These are phyloP conservation scores for Sweltsa coloradensis DNA, from an alignment of 1,140 invertebrate genomes.

Conservation along the genomic window DNA sequence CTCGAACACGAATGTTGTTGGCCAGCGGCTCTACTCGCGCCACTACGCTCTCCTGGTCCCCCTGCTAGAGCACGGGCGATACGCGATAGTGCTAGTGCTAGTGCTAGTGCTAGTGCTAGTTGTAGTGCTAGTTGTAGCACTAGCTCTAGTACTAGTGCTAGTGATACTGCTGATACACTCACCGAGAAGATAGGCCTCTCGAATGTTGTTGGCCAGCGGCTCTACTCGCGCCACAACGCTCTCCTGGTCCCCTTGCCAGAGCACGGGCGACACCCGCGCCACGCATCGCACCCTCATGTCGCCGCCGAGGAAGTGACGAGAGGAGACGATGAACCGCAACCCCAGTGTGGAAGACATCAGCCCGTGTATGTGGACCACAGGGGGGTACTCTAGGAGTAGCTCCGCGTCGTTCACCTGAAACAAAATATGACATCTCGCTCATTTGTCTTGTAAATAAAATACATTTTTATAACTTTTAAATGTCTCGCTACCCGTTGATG, in stretches of 20 bases:
- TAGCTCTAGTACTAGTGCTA: too few relatives aligned
- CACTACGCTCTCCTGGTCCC: slow-evolving; percentile 38
- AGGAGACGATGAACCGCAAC: slow-evolving; percentile 34
- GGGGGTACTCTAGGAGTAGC: slow-evolving; percentile 34
- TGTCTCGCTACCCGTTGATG: too few relatives aligned
- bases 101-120: too few relatives aligned
- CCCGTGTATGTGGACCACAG: slow-evolving; percentile 37
- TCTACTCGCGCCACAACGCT: slow-evolving; percentile 36
- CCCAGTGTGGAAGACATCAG: slow-evolving; percentile 39
- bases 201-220: slow-evolving; percentile 36
- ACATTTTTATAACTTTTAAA: too few relatives aligned
- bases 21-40: slow-evolving; percentile 36
- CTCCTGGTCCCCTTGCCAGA: slow-evolving; percentile 41
- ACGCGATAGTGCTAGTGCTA: too few relatives aligned
- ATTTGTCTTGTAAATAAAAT: too few relatives aligned
- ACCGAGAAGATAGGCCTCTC: slow-evolving; percentile 44
- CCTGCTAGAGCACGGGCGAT: slow-evolving; percentile 40
- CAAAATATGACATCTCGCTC: background rate
- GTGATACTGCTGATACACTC: too few relatives aligned
- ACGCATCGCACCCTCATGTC: slow-evolving; percentile 44
- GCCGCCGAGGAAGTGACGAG: slow-evolving; percentile 37
- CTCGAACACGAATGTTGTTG: slow-evolving; percentile 37
- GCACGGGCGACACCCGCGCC: slow-evolving; percentile 39
- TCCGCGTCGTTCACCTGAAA: slow-evolving; percentile 33
- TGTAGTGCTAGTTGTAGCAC: too few relatives aligned